Conservation (phyloP, 1,140 invertebrate species). For the Cataglyphis hispanica region DNA sequence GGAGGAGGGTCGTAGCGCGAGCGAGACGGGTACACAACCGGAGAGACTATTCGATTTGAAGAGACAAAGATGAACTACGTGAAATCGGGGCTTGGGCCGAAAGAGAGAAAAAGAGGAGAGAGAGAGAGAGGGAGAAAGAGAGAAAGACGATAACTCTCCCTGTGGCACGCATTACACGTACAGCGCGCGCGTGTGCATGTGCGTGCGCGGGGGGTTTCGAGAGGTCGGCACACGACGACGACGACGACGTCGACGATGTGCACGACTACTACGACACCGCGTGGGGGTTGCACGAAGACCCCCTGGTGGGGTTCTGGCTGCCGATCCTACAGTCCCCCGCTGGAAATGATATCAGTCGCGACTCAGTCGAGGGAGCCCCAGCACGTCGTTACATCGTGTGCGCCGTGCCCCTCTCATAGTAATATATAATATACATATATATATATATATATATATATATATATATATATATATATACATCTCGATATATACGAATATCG, state of each 20-base stretch:
- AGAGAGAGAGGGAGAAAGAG: conserved; percentile 47
- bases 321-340: conserved; percentile 83
- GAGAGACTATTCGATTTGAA: conserved; percentile 42
- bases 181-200: neutral
- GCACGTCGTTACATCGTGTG: conserved; percentile 45
- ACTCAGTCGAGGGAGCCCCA: conserved; percentile 83
- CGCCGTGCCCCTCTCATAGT: conserved; percentile 75
- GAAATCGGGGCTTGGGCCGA: conserved; percentile 37
- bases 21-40: neutral
- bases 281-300: conserved; percentile 78
- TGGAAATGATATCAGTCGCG: conserved; percentile 84
- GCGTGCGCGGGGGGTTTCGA: conserved; percentile 74
- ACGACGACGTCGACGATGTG: conserved; percentile 23
- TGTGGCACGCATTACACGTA: conserved; percentile 48
- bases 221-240: conserved; percentile 63
- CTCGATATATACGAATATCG: conserved; percentile 33
- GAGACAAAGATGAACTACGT: conserved; percentile 38
- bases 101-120: conserved; percentile 21
- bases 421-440: conserved; percentile 10
- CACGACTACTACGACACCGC: conserved; percentile 70
- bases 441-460: neutral
- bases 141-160: conserved; percentile 54
- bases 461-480: neutral
- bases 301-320: conserved; percentile 77
- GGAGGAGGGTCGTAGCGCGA: conserved; percentile 6